Evolutionary conservation across 2,113 vertebrate genomes (phyloP).

Genomic region (Pungitius pungitius): DNA sequence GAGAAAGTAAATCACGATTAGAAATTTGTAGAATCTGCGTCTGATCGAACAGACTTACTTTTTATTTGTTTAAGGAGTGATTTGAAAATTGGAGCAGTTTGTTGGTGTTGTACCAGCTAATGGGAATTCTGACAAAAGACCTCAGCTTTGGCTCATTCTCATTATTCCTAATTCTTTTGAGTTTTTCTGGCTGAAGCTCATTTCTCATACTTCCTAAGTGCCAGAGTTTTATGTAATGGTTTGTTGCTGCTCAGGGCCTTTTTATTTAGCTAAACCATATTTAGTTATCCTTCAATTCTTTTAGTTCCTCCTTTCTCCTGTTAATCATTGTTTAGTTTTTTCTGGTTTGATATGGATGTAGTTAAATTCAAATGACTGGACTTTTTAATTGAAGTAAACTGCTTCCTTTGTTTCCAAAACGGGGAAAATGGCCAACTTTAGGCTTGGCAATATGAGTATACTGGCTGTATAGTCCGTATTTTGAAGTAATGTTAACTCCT

Average conservation of each 20-base stretch:
- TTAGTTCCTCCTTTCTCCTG: no score
- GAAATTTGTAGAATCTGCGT: background rate
- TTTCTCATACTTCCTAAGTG: constrained; percentile 40
- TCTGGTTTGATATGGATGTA: background rate
- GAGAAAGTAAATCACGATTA: background rate
- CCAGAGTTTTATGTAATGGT: constrained; percentile 52
- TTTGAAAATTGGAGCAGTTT: background rate
- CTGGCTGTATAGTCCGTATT: background rate
- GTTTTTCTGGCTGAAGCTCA: constrained; percentile 12
- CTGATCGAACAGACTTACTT: background rate
- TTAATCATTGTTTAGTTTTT: background rate
- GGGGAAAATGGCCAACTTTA: background rate
- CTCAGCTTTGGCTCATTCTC: constrained; percentile 32
- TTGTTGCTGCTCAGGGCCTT: constrained; percentile 17
- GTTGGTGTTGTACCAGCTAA: constrained; percentile 15
- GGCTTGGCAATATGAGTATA: background rate
- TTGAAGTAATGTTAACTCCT: constrained; percentile 34
- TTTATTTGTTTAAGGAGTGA: background rate
- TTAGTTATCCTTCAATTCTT: no score
- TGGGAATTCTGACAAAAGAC: constrained; percentile 39
- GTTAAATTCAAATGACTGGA: background rate
- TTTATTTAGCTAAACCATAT: constrained; percentile 30
- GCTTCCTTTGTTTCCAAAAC: background rate
- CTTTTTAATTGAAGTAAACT: background rate
- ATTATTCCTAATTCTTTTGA: constrained; percentile 9